phyloP scores from a whole-genome alignment of 2,113 vertebrate genomes.

The Ginglymostoma cirratum region DNA sequence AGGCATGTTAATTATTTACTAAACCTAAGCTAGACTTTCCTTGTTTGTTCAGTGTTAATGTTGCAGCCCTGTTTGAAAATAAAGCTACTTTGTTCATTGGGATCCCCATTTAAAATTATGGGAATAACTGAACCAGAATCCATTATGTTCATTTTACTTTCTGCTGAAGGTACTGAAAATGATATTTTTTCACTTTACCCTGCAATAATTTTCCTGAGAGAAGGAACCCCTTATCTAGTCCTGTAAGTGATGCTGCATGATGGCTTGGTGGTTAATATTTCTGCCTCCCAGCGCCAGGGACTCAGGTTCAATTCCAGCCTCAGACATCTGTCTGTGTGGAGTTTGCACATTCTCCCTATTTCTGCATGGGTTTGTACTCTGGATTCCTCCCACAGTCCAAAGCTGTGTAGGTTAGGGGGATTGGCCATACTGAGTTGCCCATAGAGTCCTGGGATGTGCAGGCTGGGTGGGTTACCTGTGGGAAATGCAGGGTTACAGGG shows the following conservation, averaged over 20 bases:
- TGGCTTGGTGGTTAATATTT: too few species aligned
- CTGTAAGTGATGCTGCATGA: background rate
- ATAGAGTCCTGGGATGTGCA: too few species aligned
- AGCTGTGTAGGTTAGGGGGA: too few species aligned
- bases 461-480: too few species aligned
- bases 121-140: background rate
- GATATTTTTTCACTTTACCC: background rate
- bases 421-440: too few species aligned
- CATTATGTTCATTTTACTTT: background rate
- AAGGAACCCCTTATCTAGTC: background rate
- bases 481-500: too few species aligned
- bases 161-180: background rate
- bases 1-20: background rate
- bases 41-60: background rate
- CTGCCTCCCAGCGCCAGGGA: too few species aligned
- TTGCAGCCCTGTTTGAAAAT: background rate
- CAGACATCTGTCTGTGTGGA: too few species aligned
- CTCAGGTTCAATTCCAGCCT: too few species aligned
- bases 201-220: background rate
- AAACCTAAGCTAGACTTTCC: background rate
- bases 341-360: too few species aligned
- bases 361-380: too few species aligned
- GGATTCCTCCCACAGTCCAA: too few species aligned
- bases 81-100: background rate
- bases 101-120: background rate